A percentile compares a stretch with the other conserved stretches of the same genome.
These are phyloP conservation scores for Eptatretus burgeri DNA, from an alignment of 2,113 vertebrate genomes.

Conservation along the genomic window DNA sequence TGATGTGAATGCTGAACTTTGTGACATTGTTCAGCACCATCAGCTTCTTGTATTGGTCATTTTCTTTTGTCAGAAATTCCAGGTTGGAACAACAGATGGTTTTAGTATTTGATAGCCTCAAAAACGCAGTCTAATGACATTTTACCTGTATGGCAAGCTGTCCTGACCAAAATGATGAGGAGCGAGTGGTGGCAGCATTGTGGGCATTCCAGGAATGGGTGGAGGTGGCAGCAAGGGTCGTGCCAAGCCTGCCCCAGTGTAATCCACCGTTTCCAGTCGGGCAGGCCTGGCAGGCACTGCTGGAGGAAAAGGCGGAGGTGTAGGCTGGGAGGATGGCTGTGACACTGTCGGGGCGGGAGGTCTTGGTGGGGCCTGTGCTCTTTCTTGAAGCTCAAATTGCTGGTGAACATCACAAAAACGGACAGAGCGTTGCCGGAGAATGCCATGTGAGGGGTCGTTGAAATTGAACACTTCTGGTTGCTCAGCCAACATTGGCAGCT, in stretches of 20 bases:
- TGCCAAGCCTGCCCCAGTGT: background rate
- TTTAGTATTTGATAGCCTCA: too few relatives aligned
- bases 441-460: background rate
- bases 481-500: slow-evolving; percentile 2
- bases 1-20: too few relatives aligned
- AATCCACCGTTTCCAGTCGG: background rate
- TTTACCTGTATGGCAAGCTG: background rate
- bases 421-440: background rate
- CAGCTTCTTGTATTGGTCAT: too few relatives aligned
- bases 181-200: background rate
- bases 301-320: background rate
- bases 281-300: background rate
- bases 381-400: slow-evolving; percentile 4
- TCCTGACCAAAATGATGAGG: slow-evolving; percentile 1
- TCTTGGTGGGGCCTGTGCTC: background rate
- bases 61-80: too few relatives aligned
- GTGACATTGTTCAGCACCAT: too few relatives aligned
- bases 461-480: background rate
- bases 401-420: slow-evolving; percentile 4
- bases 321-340: background rate
- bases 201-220: background rate
- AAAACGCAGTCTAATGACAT: background rate
- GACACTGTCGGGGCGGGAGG: background rate
- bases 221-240: background rate
- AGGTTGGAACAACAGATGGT: too few relatives aligned